Conservation (phyloP, 2,888 invertebrate genomes). For the Steromphala cineraria region DNA sequence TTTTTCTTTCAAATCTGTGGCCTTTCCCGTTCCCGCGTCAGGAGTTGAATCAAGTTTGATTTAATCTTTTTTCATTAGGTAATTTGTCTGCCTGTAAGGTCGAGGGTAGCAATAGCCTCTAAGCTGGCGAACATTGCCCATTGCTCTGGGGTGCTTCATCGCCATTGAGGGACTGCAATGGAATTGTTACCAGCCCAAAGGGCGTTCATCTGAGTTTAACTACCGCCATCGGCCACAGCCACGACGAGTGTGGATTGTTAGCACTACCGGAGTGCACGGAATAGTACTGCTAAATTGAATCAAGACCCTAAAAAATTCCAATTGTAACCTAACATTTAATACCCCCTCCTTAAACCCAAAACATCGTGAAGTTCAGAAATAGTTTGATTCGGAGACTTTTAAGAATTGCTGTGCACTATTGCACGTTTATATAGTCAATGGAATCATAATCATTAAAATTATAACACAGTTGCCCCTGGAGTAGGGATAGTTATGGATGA, state of each 20-base stretch:
- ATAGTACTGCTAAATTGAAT: neutral
- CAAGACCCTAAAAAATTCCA: neutral
- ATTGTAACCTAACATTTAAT: neutral
- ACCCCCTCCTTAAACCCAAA: neutral
- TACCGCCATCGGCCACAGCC: neutral
- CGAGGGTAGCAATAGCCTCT: neutral
- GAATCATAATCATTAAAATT: too few relatives aligned
- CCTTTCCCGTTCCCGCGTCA: neutral
- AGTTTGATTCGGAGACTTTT: too few relatives aligned
- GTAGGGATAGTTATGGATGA: too few relatives aligned
- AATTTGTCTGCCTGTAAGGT: neutral
- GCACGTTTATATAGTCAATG: too few relatives aligned
- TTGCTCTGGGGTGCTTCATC: neutral
- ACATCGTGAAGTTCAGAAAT: too few relatives aligned
- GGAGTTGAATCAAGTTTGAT: neutral
- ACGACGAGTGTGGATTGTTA: neutral
- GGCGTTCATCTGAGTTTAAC: neutral
- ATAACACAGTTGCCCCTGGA: too few relatives aligned
- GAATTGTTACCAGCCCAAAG: neutral
- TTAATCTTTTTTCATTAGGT: neutral
- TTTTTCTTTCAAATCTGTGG: slow-evolving; percentile 20
- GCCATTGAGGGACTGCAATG: neutral
- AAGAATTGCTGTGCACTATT: too few relatives aligned
- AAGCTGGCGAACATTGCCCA: neutral
- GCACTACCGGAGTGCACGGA: neutral